Base-by-base conservation (phyloP, 2,113 vertebrate genomes). In the Mobula hypostoma region DNA sequence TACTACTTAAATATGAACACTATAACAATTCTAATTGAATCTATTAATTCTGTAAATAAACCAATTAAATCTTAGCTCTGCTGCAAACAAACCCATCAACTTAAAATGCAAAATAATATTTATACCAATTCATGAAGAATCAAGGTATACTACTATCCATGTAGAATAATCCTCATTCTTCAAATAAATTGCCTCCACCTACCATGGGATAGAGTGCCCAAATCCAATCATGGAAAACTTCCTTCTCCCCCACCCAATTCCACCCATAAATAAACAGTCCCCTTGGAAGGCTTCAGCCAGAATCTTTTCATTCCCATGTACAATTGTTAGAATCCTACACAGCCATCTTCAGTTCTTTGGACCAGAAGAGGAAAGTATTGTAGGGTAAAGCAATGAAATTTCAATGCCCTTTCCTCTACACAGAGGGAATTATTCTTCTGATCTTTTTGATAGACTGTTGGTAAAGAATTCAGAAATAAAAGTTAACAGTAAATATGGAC, bases 141-240 rank as follows among this genome's bases (percentile, higher is more conserved):
- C 29, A 14, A 27, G 27, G 11, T n/a, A 19, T 9, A 68, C 72
- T 72, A 92, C 6, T 74, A 19, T 7, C 21, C 21, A 85, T 48
- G 66, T 40, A 2, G n/a, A 74, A 72, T 92, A 92, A 66, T 40
- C 88, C 66, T 92, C 88, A 74, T 92, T 74, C 66, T 92, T 92
- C 36, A 72, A 92, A 40, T 48, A 72, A 92, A 92, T 74, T 92
- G 70, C 63, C 66, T 36, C 58, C 94, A 63, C 58, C n/a, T 63
- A 83, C n/a, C 74, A 94, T 82, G 56, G 19, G 94, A 94, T 79
- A 94, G 80, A 63, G 19, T 1, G 32, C 94, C 94, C 9, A 94
- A 36, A 82, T 94, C 76, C 94, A 80, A 83, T 36, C 19, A 94
- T 40, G 29, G 5, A 80, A 61, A 17, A 12, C 70, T 21, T 11